Base-by-base conservation (phyloP, 2,797 vertebrate genomes). In the Pseudocheirus occidentalis region DNA sequence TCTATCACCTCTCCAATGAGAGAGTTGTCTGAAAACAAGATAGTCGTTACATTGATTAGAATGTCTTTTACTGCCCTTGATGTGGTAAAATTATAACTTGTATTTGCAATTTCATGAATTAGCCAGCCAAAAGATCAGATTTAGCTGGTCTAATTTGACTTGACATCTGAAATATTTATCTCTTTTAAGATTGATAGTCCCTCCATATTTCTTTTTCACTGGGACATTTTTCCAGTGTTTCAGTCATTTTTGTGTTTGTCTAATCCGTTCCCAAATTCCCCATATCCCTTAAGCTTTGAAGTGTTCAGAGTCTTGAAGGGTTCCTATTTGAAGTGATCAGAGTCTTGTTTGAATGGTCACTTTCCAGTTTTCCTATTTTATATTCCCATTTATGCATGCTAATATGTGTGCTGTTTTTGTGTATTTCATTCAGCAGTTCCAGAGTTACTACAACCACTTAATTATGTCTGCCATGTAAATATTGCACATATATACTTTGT, bases 191-290 rank as follows among this genome's bases (percentile, higher is more conserved):
- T 46, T 40, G 21, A 40, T 62, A 94, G 92, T 55, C 55, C 55
- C 92, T 95, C 59, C 57, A 66, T 18, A 89, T 92, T 92, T 94
- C 56, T 93, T 57, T 87, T 57, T 95, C n/a, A 21, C 18, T 90
- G 55, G 87, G 91, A 52, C 91, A 18, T 90, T 93, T 94, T 94
- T 94, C 92, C 73, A 66, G 6, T 55, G 53, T 66, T 92, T 55
- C 91, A 55, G n/a, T 87, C 40, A 40, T 92, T 52, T 90, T 59
- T 59, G 28, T 94, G 94, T 62, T 55, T 90, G 81, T 94, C 52
- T 53, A n/a, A 13, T 56, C 18, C 46, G 46, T 94, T 29, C 87
- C 91, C 90, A 95, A 18, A 54, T 90, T 93, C 81, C 93, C 46
- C 46, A 92, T 28, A 55, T n/a, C 40, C 91, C 92, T 53, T 91